Evolutionary conservation across 2,113 vertebrate species (phyloP), one percentile per base, ranked within the genome.

Genomic region (Leptobrachium ailaonicum): DNA sequence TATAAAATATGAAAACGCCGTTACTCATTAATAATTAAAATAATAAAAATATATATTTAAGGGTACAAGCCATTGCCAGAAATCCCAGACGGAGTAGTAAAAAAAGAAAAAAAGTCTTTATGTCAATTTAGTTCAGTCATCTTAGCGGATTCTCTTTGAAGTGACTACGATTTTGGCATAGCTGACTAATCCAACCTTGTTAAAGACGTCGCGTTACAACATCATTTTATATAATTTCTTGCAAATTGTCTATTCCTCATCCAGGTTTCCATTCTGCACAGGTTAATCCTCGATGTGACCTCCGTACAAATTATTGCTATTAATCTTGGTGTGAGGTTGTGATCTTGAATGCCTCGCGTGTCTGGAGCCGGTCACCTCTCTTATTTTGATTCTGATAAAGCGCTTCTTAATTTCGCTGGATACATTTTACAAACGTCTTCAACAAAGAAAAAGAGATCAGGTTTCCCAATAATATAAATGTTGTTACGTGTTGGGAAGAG

Each of bases 41-140:
- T 32, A 32, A 32, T 32, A 32, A 32, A 32, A 32, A 32, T 32
- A 50, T 50, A 50, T 50, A 50, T 50, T 50, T 50, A 50, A 50
- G 8, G 4, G 47, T 50, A 6, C 50, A 1, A 11, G 70, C 71
- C 70, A 86, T 85, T 82, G 68, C 84, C 84, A 85, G 68, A 58
- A 79, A 82, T 73, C 14, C 45, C 88, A 87, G 91, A 86, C 84
- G 66, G 47, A 41, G 44, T 60, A 79, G 42, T 79, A 53, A 0
- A 1, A 88, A 90, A 91, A 89, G 42, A 0, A 1, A 88, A 90
- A 91, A 89, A 85, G 69, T 87, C 85, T 86, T 85, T 86, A 87
- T 93, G 87, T 93, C 88, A 91, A 82, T 83, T 85, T 88, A 75
- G 54, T 91, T 92, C 89, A 75, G 88, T 92, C 88, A 90, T 77